Conservation (phyloP, 1,140 invertebrate species). For the Agrypnia vestita region DNA sequence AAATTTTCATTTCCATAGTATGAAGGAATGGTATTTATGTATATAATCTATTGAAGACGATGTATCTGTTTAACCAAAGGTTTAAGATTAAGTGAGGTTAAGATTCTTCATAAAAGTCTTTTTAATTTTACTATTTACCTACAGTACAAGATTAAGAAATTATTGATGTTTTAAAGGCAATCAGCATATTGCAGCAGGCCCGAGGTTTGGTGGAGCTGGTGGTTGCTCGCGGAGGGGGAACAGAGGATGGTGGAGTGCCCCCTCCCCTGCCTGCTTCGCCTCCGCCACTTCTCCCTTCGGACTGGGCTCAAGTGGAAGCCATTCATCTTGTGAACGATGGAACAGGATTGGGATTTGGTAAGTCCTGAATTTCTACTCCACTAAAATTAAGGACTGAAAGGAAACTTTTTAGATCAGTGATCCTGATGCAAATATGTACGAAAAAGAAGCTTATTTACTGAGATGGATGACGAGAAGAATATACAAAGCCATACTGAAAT, state of each 20-base stretch:
- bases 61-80: too few relatives aligned
- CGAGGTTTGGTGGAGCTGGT: conserved; percentile 83
- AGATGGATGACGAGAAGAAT: too few relatives aligned
- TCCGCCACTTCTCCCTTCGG: conserved; percentile 70
- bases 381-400: too few relatives aligned
- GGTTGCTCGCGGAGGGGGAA: conserved; percentile 73
- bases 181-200: conserved; percentile 86
- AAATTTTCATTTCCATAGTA: too few relatives aligned
- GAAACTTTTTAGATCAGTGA: too few relatives aligned
- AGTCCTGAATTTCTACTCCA: conserved; percentile 39
- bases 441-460: too few relatives aligned
- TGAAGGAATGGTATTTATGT: too few relatives aligned
- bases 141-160: background rate
- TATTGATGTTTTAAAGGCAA: conserved; percentile 73
- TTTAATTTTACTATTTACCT: background rate
- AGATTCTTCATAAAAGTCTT: too few relatives aligned
- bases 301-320: conserved; percentile 97
- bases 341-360: conserved; percentile 95
- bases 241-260: conserved; percentile 50
- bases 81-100: too few relatives aligned
- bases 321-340: conserved; percentile 97
- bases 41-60: too few relatives aligned
- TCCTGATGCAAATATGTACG: too few relatives aligned
- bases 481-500: too few relatives aligned
- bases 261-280: conserved; percentile 54